These are phyloP conservation scores for Glareola pratincola DNA, from an alignment of 2,113 vertebrate genomes.

Conservation along the genomic window DNA sequence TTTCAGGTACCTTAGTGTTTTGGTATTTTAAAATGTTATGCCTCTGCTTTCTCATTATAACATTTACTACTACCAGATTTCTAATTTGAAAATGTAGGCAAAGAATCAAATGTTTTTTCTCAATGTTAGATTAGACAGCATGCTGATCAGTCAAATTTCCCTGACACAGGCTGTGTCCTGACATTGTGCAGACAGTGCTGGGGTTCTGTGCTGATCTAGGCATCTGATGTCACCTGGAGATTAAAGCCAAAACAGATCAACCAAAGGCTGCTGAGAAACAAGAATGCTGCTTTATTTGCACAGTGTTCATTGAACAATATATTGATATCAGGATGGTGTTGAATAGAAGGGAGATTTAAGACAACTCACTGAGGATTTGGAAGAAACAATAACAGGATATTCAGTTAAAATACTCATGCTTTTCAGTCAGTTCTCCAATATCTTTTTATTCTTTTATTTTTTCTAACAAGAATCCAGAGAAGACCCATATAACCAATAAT, in stretches of 20 bases:
- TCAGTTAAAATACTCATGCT: not conserved
- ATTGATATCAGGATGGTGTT: not conserved
- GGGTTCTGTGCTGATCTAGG: not conserved
- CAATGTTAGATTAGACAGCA: not conserved
- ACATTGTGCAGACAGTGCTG: not conserved
- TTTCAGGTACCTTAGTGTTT: not conserved
- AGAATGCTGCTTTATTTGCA: not conserved
- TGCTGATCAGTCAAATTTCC: not conserved
- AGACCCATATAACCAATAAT: not conserved
- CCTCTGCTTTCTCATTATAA: not conserved
- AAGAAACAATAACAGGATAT: not conserved
- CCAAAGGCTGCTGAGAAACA: not conserved
- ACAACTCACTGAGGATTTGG: not conserved
- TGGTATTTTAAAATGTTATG: not conserved
- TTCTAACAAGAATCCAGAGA: not conserved
- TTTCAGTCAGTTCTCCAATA: not conserved
- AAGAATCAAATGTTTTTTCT: not conserved
- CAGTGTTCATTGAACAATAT: not conserved
- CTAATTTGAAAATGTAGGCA: not conserved
- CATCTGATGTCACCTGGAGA: not conserved
- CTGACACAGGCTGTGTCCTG: not conserved
- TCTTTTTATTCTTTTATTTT: not conserved
- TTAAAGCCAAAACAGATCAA: not conserved
- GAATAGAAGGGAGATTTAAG: not conserved
- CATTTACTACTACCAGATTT: not conserved